phyloP scores from a whole-genome alignment of 2,888 invertebrate species.

The Xylota segnis region DNA sequence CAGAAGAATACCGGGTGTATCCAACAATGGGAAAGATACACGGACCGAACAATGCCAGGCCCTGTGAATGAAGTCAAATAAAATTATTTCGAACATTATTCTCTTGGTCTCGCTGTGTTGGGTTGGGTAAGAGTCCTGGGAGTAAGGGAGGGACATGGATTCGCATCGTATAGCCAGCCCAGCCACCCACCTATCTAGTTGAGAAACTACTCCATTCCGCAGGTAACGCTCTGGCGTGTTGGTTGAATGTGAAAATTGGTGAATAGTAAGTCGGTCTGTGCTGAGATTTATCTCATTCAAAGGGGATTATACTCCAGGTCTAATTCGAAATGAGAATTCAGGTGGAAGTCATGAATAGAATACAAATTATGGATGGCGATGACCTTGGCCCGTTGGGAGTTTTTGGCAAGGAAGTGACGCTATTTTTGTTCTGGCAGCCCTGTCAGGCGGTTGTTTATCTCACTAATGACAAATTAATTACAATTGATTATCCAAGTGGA shows the following conservation, averaged over 20 bases:
- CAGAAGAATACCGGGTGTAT: constrained; percentile 33
- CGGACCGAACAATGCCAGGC: constrained; percentile 37
- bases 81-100: constrained; percentile 60
- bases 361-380: constrained; percentile 71
- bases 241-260: constrained; percentile 28
- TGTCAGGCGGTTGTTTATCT: constrained; percentile 65
- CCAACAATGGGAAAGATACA: constrained; percentile 36
- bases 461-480: constrained; percentile 74
- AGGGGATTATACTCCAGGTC: constrained; percentile 58
- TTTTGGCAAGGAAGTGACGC: constrained; percentile 35
- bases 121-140: background rate
- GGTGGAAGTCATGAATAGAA: constrained; percentile 72
- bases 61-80: constrained; percentile 57
- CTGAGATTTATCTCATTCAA: constrained; percentile 69
- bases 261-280: constrained; percentile 36
- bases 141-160: background rate
- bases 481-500: constrained; percentile 69
- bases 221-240: constrained; percentile 7
- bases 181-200: background rate
- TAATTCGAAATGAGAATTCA: constrained; percentile 68
- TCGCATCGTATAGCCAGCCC: too few relatives aligned
- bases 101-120: background rate
- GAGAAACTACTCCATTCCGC: constrained; percentile 12
- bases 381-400: constrained; percentile 53
- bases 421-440: constrained; percentile 34